These are phyloP conservation scores for Siderastrea radians DNA, from an alignment of 92 coral and sea anemone genomes.

Conservation along the genomic window DNA sequence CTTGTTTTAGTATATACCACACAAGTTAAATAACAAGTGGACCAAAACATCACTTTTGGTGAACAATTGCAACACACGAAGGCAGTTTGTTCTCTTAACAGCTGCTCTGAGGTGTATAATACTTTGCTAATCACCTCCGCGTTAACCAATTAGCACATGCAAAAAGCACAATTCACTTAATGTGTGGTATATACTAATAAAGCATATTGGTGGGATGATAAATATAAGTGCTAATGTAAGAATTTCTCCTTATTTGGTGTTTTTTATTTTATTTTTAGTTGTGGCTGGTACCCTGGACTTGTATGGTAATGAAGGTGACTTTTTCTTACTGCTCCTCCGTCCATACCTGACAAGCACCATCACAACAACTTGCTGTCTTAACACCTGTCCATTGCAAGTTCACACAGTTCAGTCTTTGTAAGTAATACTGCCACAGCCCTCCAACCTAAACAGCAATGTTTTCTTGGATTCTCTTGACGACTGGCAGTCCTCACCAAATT, in stretches of 20 bases:
- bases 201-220: background rate
- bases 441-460: slow-evolving; percentile 6
- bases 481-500: slow-evolving; percentile 45
- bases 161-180: slow-evolving; percentile 25
- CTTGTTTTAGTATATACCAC: slow-evolving; percentile 25
- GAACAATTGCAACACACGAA: slow-evolving; percentile 37
- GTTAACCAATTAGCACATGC: slow-evolving; percentile 34
- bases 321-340: slow-evolving; percentile 30
- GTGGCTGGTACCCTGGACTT: slow-evolving; percentile 36
- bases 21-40: slow-evolving; percentile 17
- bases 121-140: slow-evolving; percentile 29
- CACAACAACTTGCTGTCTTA: slow-evolving; percentile 31
- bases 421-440: slow-evolving; percentile 16
- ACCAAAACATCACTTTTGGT: slow-evolving; percentile 47
- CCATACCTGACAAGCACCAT: slow-evolving; percentile 34
- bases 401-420: slow-evolving; percentile 9
- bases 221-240: background rate
- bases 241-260: background rate
- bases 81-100: slow-evolving; percentile 27
- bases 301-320: slow-evolving; percentile 62
- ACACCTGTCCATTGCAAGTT: slow-evolving; percentile 45
- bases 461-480: slow-evolving; percentile 50
- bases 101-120: slow-evolving; percentile 43
- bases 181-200: slow-evolving; percentile 46
- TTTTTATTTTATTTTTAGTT: background rate